Base-by-base conservation (phyloP, 2,888 invertebrate genomes). In the Myathropa florea region DNA sequence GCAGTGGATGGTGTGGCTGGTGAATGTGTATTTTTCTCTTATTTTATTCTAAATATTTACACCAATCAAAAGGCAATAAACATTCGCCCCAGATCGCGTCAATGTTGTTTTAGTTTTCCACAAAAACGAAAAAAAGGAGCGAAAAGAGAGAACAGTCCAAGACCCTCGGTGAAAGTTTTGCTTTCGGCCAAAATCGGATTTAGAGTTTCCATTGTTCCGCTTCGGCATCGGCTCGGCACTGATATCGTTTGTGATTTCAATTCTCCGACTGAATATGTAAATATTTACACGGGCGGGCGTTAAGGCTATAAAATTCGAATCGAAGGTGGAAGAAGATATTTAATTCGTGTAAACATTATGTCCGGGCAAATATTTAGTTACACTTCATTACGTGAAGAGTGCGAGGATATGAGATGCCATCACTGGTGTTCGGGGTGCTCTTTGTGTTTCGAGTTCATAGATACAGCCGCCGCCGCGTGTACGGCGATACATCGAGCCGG, bases 261-360 rank as follows among this genome's bases (percentile, higher is more conserved):
- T 61, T 55, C 59, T 1, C 61, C 33, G 68, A 83, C 80, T 73
- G 61, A 76, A 82, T 72, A 55, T 65, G 83, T 83, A 86, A 86
- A 86, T 86, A 83, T 86, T 86, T 86, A 78, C 57, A 23, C n/a
- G 70, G 83, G 4, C 57, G 30, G 85, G 71, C 71, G 83, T 78
- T 86, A 71, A 70, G 75, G 78, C 86, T 67, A 85, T 82, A 75
- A 86, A 83, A 83, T 83, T 55, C 57, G 26, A 67, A 78, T 75
- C 57, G 83, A 83, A 86, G 75, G 73, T 79, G 75, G 83, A 86
- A 83, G 78, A 83, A 78, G 86, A 83, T 86, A 83, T 86, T 78
- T 86, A 86, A 86, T 79, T 86, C 33, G 67, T 68, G 79, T 79
- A 86, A 86, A 86, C 83, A 83, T 83, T 76, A 75, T 78, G 39